Conservation (phyloP, 2,888 invertebrate genomes). For the Campoplex nolae region DNA sequence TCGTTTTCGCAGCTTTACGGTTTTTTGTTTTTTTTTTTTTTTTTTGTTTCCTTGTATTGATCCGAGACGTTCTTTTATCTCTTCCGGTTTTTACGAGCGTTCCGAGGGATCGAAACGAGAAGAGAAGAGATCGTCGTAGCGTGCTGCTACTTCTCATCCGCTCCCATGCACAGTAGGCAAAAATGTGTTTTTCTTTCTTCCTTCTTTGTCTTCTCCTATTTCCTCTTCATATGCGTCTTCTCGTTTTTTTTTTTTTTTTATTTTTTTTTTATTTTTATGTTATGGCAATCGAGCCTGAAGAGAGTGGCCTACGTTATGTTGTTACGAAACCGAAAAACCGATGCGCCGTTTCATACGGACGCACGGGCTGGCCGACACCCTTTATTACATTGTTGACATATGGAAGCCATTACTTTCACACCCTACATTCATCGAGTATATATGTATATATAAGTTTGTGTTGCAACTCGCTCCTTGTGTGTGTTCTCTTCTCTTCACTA, state of each 20-base stretch:
- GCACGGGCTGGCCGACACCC: slow-evolving; percentile 57
- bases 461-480: slow-evolving; percentile 24
- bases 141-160: background rate
- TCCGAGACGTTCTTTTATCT: slow-evolving; percentile 1
- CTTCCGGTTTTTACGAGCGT: slow-evolving; percentile 59
- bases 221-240: slow-evolving; percentile 16
- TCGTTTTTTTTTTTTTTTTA: background rate
- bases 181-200: slow-evolving; percentile 32
- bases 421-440: slow-evolving; percentile 58
- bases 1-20: background rate
- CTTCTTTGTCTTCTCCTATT: slow-evolving; percentile 31
- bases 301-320: slow-evolving; percentile 19
- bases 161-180: slow-evolving; percentile 12
- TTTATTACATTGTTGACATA: slow-evolving; percentile 77
- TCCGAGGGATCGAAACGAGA: slow-evolving; percentile 30
- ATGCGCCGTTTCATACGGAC: slow-evolving; percentile 69
- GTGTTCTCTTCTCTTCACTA: background rate
- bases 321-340: slow-evolving; percentile 68
- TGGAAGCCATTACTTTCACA: slow-evolving; percentile 72
- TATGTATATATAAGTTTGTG: background rate
- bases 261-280: slow-evolving; percentile 7
- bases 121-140: slow-evolving; percentile 8
- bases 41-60: slow-evolving; percentile 36
- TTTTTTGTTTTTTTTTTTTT: background rate
- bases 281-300: slow-evolving; percentile 11